Evolutionary conservation across 2,797 vertebrate species (phyloP).

Genomic region (Mastacembelus armatus): DNA sequence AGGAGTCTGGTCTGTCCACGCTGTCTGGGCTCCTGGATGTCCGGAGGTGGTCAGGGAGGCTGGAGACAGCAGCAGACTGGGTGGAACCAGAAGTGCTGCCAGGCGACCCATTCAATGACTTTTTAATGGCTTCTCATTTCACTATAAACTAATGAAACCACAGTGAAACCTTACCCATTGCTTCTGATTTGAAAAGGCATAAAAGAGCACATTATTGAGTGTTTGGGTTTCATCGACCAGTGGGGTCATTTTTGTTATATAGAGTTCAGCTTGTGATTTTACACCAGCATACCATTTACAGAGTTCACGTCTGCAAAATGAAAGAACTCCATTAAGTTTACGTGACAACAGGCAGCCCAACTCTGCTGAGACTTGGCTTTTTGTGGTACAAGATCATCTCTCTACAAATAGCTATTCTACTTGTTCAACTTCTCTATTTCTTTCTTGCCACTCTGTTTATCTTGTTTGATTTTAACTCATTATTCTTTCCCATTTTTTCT

Average conservation of each 20-base stretch:
- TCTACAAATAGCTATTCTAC: slow-evolving; percentile 53
- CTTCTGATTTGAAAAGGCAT: slow-evolving; percentile 56
- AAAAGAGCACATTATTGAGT: slow-evolving; percentile 47
- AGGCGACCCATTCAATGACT: slow-evolving; percentile 63
- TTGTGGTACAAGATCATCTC: slow-evolving; percentile 30
- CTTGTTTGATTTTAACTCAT: slow-evolving; percentile 34
- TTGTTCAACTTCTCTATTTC: slow-evolving; percentile 23
- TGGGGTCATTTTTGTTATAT: slow-evolving; percentile 24
- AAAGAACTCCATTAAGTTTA: slow-evolving; percentile 45
- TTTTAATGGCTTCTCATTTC: slow-evolving; percentile 80
- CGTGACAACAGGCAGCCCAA: slow-evolving; percentile 31
- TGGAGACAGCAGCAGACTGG: slow-evolving; percentile 76
- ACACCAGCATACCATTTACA: slow-evolving; percentile 24
- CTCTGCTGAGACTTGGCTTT: slow-evolving; percentile 30
- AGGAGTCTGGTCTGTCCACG: slow-evolving; percentile 60
- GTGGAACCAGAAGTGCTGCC: slow-evolving; percentile 76
- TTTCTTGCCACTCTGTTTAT: slow-evolving; percentile 28
- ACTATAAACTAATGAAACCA: slow-evolving; percentile 72
- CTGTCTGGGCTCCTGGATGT: slow-evolving; percentile 76
- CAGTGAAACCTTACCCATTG: slow-evolving; percentile 63
- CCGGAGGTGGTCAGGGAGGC: slow-evolving; percentile 71
- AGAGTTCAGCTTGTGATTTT: slow-evolving; percentile 44
- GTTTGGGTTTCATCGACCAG: slow-evolving; percentile 31
- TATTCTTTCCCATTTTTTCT: slow-evolving; percentile 13
- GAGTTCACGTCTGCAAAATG: slow-evolving; percentile 23